Evolutionary conservation across 2,113 vertebrate genomes (phyloP).

Genomic region (Empidonax traillii): DNA sequence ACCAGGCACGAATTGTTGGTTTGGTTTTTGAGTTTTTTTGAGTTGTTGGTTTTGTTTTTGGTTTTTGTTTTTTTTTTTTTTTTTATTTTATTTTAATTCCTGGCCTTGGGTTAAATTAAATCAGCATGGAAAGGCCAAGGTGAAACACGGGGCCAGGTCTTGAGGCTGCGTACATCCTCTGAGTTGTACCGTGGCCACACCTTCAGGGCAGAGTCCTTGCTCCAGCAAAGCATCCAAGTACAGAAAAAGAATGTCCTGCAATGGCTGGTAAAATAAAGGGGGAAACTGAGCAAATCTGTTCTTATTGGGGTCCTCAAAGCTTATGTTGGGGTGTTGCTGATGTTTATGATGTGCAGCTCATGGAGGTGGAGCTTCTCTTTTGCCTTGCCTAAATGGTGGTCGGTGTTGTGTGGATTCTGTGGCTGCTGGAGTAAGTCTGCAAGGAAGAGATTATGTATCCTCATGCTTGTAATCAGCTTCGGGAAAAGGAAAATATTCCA

Average conservation of each 20-base stretch:
- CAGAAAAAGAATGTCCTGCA: fast-evolving
- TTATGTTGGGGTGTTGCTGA: not conserved
- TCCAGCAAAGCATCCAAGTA: not conserved
- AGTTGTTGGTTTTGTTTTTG: not conserved
- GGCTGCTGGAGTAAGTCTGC: not conserved
- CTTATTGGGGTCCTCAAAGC: not conserved
- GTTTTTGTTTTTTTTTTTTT: not conserved
- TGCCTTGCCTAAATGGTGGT: not conserved
- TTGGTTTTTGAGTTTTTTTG: not conserved
- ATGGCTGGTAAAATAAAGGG: not conserved
- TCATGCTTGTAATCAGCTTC: not conserved
- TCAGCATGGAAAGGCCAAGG: constrained; percentile 51
- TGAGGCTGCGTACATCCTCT: constrained; percentile 18
- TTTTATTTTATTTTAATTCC: not conserved
- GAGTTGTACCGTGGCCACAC: not conserved
- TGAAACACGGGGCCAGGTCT: constrained; percentile 5
- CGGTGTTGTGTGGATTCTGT: not conserved
- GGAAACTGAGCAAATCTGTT: not conserved
- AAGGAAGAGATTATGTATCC: not conserved
- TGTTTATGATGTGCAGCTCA: fast-evolving
- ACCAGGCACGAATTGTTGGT: constrained; percentile 50
- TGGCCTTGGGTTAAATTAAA: constrained; percentile 64
- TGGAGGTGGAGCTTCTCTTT: not conserved
- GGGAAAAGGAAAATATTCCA: not conserved
- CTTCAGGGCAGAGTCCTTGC: not conserved